These are phyloP conservation scores for Mythimna ferrago DNA, from an alignment of 2,888 invertebrate genomes.

Conservation along the genomic window DNA sequence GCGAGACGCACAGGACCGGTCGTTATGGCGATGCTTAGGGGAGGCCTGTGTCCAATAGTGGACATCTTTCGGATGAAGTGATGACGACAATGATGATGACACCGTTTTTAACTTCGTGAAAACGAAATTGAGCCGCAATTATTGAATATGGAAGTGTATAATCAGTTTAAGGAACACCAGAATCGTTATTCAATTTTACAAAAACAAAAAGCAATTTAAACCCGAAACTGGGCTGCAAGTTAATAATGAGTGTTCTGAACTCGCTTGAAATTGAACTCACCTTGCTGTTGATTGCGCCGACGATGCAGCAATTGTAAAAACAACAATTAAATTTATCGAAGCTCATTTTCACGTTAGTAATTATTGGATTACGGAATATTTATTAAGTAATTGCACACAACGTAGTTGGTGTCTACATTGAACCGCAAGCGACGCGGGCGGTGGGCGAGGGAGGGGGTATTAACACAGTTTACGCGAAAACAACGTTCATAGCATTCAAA, in stretches of 20 bases:
- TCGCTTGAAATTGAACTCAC: slow-evolving; percentile 28
- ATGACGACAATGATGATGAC: not conserved
- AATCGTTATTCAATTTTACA: slow-evolving; percentile 42
- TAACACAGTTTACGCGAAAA: slow-evolving; percentile 78
- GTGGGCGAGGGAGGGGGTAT: slow-evolving; percentile 50
- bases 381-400: slow-evolving; percentile 66
- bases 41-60: no score
- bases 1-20: no score
- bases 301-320: slow-evolving; percentile 34
- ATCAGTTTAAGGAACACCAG: slow-evolving; percentile 18
- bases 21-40: no score
- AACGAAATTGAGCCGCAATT: slow-evolving; percentile 9
- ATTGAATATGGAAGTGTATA: slow-evolving; percentile 22
- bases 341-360: slow-evolving; percentile 74
- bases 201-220: slow-evolving; percentile 40
- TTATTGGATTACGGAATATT: slow-evolving; percentile 71
- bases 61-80: no score
- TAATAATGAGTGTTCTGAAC: slow-evolving; percentile 28
- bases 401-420: slow-evolving; percentile 53
- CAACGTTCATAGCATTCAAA: slow-evolving; percentile 77
- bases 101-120: slow-evolving; percentile 15
- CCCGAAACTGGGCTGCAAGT: slow-evolving; percentile 57
- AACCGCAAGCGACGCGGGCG: slow-evolving; percentile 60
- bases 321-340: slow-evolving; percentile 69
- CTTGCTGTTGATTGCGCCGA: slow-evolving; percentile 15